phyloP scores from a whole-genome alignment of 2,797 vertebrate genomes.

The Phataginus tetradactyla region DNA sequence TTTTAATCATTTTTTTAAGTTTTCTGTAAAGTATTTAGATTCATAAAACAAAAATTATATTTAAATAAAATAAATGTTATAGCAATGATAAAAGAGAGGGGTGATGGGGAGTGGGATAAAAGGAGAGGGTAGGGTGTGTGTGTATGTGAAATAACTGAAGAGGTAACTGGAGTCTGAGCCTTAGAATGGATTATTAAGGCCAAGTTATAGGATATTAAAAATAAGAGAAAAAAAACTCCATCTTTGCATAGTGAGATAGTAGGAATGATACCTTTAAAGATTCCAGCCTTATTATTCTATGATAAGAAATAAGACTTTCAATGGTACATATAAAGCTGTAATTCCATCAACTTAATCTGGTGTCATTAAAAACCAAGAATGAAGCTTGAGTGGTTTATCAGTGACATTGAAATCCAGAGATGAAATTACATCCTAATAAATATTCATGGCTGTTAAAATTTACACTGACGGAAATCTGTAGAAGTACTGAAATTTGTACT shows the following conservation, averaged over 20 bases:
- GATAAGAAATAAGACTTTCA: constrained; percentile 62
- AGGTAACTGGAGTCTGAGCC: not conserved
- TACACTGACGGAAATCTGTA: constrained; percentile 75
- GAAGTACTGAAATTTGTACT: constrained; percentile 65
- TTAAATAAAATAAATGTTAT: not conserved
- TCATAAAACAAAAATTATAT: constrained; percentile 23
- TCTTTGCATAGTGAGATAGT: not conserved
- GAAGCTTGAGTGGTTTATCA: constrained; percentile 76
- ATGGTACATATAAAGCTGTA: constrained; percentile 69
- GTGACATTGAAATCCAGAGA: constrained; percentile 76
- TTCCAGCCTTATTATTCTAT: constrained; percentile 48
- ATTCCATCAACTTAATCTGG: constrained; percentile 76
- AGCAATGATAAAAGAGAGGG: not conserved
- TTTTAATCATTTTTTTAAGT: not conserved
- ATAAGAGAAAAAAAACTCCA: not conserved
- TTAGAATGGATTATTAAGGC: not conserved
- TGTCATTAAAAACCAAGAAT: constrained; percentile 74
- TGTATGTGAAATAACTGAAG: not conserved
- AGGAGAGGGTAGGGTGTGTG: not conserved
- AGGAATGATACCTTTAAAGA: constrained; percentile 38
- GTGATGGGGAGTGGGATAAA: not conserved
- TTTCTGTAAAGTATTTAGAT: constrained; percentile 32
- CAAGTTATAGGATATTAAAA: not conserved
- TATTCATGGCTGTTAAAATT: constrained; percentile 69
- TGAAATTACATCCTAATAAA: constrained; percentile 81